These are phyloP conservation scores for Aphaenogaster floridana DNA, from an alignment of 1,140 invertebrate genomes.

Conservation along the genomic window DNA sequence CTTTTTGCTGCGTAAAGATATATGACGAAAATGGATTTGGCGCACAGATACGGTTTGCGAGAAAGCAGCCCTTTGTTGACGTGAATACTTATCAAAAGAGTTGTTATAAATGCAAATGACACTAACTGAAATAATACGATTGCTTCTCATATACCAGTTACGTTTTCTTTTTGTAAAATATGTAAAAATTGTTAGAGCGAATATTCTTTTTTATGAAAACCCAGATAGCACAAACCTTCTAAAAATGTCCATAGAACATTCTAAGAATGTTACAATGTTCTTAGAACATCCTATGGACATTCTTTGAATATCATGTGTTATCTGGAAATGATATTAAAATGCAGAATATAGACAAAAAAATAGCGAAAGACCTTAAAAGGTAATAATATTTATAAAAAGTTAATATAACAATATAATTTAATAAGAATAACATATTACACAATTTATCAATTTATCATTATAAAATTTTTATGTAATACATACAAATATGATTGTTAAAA, in stretches of 20 bases:
- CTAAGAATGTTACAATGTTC: too few relatives aligned
- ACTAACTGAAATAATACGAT: neutral
- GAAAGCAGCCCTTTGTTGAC: neutral
- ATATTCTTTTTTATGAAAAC: neutral
- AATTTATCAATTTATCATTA: neutral
- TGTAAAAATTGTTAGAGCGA: neutral
- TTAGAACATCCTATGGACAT: too few relatives aligned
- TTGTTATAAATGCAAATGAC: conserved; percentile 9
- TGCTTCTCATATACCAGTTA: neutral
- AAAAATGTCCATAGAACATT: too few relatives aligned
- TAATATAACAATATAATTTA: neutral
- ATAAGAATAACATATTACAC: neutral
- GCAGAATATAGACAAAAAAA: neutral
- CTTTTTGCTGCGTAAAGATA: conserved; percentile 51
- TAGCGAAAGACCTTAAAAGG: neutral
- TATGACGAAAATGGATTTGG: conserved; percentile 46
- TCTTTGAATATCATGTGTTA: too few relatives aligned
- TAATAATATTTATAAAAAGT: neutral
- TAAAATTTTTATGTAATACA: too few relatives aligned
- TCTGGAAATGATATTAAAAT: neutral
- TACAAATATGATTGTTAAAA: neutral
- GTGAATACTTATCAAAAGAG: conserved; percentile 14
- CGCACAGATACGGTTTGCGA: neutral
- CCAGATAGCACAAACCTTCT: too few relatives aligned
- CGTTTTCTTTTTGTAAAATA: neutral